Base-by-base conservation (phyloP, 2,797 vertebrate genomes). In the Xenentodon cancila region DNA sequence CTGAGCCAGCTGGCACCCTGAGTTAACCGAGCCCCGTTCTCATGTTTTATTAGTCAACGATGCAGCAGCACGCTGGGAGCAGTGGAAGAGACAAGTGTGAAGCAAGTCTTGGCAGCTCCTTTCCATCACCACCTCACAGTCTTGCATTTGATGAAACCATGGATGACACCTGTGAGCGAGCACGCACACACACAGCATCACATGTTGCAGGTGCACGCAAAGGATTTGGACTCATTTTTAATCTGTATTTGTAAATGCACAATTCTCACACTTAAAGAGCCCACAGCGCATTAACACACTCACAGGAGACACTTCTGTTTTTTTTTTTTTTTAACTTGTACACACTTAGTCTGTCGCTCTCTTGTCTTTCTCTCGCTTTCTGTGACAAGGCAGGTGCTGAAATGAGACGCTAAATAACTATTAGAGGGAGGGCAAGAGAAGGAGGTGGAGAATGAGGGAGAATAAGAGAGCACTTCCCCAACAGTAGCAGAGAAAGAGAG, bases 351-450 rank as follows among this genome's bases (percentile, higher is more conserved):
- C 25, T 25, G 25, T 25, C 25, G 25, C 25, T 25, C 25, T 25
- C 25, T 25, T 55, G 59, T 54, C 15, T 67, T 56, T 30, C 19
- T 22, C 66, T 53, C 73, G 67, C 65, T 64, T 52, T 81, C 66
- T 77, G 79, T 86, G 68, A 78, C 47, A 64, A 65, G 83, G 86
- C 91, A 93, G 91, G 90, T 94, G 91, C 86, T 89, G 79, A 90
- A 92, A 88, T 84, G 73, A 90, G 84, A 91, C 86, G 91, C 88
- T 90, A 89, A 92, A 91, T 88, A 91, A 91, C 81, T 90, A 89
- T 91, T 88, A 85, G 77, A 80, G 84, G 80, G 81, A 71, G 77
- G 75, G 69, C 65, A 51, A 73, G 64, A 81, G 73, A 82, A 77
- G 76, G 81, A n/a, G 80, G 84, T 76, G 85, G 87, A 82, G 79